Evolutionary conservation across 2,113 vertebrate species (phyloP).

Genomic region (Desmodus rotundus): DNA sequence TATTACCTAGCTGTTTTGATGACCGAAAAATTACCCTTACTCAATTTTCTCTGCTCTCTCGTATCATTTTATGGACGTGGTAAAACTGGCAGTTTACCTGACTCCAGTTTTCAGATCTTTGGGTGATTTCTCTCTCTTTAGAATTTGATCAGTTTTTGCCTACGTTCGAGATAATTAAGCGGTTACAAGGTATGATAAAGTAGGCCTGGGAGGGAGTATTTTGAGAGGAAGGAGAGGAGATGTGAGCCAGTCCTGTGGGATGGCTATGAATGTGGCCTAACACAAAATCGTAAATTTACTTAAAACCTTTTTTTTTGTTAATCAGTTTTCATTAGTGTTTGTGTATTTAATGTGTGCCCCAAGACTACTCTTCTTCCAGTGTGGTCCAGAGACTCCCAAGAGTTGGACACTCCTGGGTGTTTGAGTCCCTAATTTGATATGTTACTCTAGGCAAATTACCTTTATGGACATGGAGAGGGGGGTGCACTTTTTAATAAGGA

Average conservation of each 20-base stretch:
- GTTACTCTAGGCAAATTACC: neutral
- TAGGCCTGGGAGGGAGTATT: neutral
- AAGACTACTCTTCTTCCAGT: no score
- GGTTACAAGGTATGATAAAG: neutral
- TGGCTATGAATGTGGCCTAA: no score
- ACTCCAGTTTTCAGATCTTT: slow-evolving; percentile 8
- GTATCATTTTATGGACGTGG: neutral
- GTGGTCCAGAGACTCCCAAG: no score
- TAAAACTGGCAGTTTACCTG: neutral
- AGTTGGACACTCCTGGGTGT: neutral
- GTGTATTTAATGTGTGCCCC: no score
- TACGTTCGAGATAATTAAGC: neutral
- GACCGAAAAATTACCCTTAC: neutral
- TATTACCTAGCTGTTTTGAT: slow-evolving; percentile 23
- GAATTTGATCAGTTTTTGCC: neutral
- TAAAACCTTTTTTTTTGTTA: no score
- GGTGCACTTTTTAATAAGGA: neutral
- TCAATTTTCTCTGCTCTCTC: neutral
- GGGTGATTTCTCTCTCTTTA: neutral
- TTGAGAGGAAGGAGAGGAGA: neutral
- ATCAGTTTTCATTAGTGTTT: no score
- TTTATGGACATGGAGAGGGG: neutral
- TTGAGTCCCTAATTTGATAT: neutral
- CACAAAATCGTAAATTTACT: no score
- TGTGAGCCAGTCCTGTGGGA: neutral